Base-by-base conservation (phyloP, 2,797 vertebrate genomes). In the Coracias cyanogaster region DNA sequence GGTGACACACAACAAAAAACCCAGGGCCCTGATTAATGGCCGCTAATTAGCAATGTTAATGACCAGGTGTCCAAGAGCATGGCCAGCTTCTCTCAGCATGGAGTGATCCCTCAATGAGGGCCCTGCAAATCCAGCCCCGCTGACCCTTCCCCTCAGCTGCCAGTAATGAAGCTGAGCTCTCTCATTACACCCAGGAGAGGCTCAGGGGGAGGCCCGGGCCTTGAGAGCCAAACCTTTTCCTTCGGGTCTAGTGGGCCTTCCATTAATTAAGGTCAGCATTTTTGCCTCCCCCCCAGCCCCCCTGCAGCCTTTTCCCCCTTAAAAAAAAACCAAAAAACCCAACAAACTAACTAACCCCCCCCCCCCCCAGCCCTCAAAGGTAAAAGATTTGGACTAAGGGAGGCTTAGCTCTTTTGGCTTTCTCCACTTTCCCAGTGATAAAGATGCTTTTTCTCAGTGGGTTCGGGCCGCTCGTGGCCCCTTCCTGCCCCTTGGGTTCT, bases 1-100 rank as follows among this genome's bases (percentile, higher is more conserved):
- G 94, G 98, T 98, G 97, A 98, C 97, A 97, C 94, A 97, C 98
- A 98, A 98, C 97, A 97, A 97, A 96, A 98, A 98, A 98, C 96
- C 97, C 84, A 98, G 98, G 95, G 98, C 98, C 98, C 99, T 99
- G 99, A 99, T 99, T 99, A 99, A 99, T 99, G 99, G 98, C 97
- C 97, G 98, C 99, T 99, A 99, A 99, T 99, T 99, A 99, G 99
- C 99, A 99, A 99, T 99, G 99, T 99, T 99, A 99, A 99, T 99
- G 99, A 99, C 99, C 99, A 99, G 99, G 99, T 99, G 99, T 99
- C 99, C 98, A 98, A 99, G 98, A 99, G 98, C 98, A 98, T 90
- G 98, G 99, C 99, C 99, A 99, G 99, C 98, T 99, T 98, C 98
- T 99, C 99, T 98, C 99, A 99, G 99, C 98, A 98, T 98, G 98